A percentile compares a stretch with the other conserved stretches of the same genome.
Evolutionary conservation across 1,140 invertebrate genomes (phyloP).

Genomic region (Bombus pyrosoma): DNA sequence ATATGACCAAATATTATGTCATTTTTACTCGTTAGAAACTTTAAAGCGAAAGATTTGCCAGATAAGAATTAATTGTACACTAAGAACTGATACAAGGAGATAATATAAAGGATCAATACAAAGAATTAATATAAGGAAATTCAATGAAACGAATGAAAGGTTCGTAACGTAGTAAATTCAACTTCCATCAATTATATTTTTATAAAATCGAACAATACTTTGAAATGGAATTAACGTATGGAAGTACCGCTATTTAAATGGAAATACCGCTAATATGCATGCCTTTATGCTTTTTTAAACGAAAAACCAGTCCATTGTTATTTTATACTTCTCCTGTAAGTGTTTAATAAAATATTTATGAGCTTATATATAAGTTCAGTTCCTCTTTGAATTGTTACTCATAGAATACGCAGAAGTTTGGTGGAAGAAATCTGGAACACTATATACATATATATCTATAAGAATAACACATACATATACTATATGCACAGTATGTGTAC

Average conservation of each 20-base stretch:
- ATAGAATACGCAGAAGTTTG: not conserved
- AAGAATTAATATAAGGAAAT: not conserved
- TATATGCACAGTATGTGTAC: too few relatives aligned
- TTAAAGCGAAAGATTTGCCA: not conserved
- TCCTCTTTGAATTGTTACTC: not conserved
- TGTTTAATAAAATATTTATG: not conserved
- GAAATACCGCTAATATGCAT: not conserved
- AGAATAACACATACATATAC: not conserved
- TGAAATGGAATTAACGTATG: too few relatives aligned
- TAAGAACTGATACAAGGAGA: not conserved
- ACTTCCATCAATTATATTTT: too few relatives aligned
- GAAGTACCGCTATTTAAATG: too few relatives aligned
- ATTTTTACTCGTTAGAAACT: too few relatives aligned
- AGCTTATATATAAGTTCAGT: not conserved
- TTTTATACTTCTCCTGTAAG: not conserved
- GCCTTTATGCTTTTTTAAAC: not conserved
- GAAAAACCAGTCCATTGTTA: not conserved
- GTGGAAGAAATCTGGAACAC: not conserved
- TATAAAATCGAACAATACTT: too few relatives aligned
- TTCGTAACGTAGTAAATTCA: too few relatives aligned
- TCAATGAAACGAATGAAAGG: not conserved
- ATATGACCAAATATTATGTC: too few relatives aligned
- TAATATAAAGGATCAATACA: not conserved
- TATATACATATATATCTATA: not conserved
- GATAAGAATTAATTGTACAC: not conserved